Conservation (phyloP, 2,888 invertebrate genomes). For the Yponomeuta sedellus region DNA sequence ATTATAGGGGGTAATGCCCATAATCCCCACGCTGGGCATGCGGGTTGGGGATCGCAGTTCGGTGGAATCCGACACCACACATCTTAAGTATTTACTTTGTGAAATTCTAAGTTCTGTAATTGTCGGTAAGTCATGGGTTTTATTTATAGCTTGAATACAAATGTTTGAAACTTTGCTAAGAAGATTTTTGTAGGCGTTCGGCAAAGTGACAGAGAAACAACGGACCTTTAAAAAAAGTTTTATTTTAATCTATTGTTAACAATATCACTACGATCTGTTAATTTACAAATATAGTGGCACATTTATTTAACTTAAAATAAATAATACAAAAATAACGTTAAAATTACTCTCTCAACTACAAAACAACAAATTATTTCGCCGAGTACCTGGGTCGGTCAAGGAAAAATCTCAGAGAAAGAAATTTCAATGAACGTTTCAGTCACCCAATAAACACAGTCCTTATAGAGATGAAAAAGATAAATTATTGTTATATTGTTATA, state of each 20-base stretch:
- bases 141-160: neutral
- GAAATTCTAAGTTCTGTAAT: too few species aligned
- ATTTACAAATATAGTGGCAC: slow-evolving; percentile 51
- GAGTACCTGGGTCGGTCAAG: slow-evolving; percentile 29
- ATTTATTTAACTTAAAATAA: slow-evolving; percentile 71
- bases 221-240: slow-evolving; percentile 10
- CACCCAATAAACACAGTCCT: neutral
- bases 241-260: slow-evolving; percentile 51
- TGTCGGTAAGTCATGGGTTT: neutral
- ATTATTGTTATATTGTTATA: neutral
- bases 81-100: too few species aligned
- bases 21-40: too few species aligned
- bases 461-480: neutral
- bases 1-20: too few species aligned
- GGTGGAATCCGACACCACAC: too few species aligned
- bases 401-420: slow-evolving; percentile 36
- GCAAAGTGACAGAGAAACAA: neutral
- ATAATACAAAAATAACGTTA: slow-evolving; percentile 72
- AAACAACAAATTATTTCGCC: slow-evolving; percentile 46
- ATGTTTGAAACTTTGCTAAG: neutral
- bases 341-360: slow-evolving; percentile 51
- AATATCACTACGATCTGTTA: slow-evolving; percentile 68
- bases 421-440: neutral
- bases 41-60: too few species aligned
- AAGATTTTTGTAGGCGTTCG: neutral